phyloP scores from a whole-genome alignment of 2,797 vertebrate genomes.

The Enteromius radiatus region DNA sequence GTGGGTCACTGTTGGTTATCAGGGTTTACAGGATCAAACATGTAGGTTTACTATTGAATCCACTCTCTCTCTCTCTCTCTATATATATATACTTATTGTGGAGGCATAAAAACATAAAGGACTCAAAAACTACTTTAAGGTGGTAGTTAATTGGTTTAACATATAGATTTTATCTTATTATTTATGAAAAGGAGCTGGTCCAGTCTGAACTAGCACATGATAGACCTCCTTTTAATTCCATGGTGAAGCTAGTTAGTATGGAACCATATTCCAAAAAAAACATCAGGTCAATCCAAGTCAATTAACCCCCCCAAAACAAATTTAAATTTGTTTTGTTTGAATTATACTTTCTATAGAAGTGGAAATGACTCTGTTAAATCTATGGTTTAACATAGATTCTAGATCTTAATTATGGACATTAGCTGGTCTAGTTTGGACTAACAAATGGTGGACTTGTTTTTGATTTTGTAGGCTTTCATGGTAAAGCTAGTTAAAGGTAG shows the following conservation, averaged over 20 bases:
- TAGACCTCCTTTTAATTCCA: neutral
- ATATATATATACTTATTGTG: no score
- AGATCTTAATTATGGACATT: no score
- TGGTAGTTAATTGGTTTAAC: neutral
- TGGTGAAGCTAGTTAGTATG: neutral
- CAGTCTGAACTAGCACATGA: no score
- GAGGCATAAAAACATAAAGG: neutral
- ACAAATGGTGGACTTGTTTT: neutral
- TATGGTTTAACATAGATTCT: neutral
- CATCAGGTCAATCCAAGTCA: no score
- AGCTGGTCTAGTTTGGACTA: neutral
- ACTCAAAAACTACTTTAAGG: neutral
- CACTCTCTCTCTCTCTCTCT: no score
- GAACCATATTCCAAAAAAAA: no score
- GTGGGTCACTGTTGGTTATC: slow-evolving; percentile 32
- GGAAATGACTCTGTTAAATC: neutral
- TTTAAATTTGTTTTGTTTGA: neutral
- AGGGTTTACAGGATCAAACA: slow-evolving; percentile 15
- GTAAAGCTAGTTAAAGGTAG: neutral
- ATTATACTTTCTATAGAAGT: neutral
- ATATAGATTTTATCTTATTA: neutral
- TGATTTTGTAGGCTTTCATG: neutral
- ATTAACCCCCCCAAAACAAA: no score
- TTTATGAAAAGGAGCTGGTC: no score
- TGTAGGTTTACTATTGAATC: neutral